Evolutionary conservation across 2,797 vertebrate species (phyloP), one percentile per base, ranked within the genome.

Genomic region (Hyperoplus immaculatus): DNA sequence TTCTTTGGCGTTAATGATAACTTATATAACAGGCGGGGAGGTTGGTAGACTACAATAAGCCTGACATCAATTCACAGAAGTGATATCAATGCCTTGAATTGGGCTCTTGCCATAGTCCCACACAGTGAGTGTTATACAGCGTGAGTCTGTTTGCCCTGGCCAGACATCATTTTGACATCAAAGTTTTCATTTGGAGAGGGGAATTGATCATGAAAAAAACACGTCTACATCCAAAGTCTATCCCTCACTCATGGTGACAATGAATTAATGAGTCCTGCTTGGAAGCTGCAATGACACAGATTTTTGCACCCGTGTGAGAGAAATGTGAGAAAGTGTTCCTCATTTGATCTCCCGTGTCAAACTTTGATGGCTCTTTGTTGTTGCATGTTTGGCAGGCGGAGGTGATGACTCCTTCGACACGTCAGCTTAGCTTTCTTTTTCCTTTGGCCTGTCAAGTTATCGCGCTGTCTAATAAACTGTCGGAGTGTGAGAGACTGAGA

Each of bases 251-350:
- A 59, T n/a, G 42, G 18, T 75, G 42, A 8, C 64, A 85, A 66
- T 15, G 21, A 73, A 77, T 78, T 16, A 64, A 79, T 29, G 29
- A 29, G 29, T 88, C 67, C 55, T 29, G 47, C 69, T 75, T 66
- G 76, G 78, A 77, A 82, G 78, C 60, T 75, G 76, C 55, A 85
- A 75, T 79, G 51, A 85, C 87, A 62, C 80, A 47, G n/a, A 73
- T 67, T 73, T 84, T 81, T 80, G 78, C 89, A 92, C 88, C 90
- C 91, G 87, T 50, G 60, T 64, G 56, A 89, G 81, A 75, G 87
- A 87, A 2, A 59, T 59, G 72, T 69, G 47, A 49, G 79, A 71
- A 77, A 66, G 60, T 61, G 55, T 86, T 86, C 8, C 82, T 83
- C 8, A 66, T 72, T 55, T 58, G 43, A 72, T 78, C 57, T 76